A percentile compares a stretch with the other conserved stretches of the same genome.
Evolutionary conservation across 2,113 vertebrate genomes (phyloP).

Genomic region (Neotragus moschatus): DNA sequence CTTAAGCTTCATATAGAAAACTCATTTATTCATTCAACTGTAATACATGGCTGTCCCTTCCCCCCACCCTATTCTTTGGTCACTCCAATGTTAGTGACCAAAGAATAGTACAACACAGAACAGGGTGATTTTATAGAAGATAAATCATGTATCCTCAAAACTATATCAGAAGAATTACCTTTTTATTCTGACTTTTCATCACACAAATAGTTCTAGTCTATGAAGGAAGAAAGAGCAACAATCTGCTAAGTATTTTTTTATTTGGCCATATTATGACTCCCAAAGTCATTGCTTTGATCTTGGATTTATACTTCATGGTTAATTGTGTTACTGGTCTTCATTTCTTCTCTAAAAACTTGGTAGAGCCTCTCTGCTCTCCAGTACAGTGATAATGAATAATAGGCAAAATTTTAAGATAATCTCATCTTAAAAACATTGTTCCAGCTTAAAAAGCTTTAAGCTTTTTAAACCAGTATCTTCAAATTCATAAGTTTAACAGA

Average conservation of each 20-base stretch:
- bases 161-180: background rate
- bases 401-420: constrained; percentile 1
- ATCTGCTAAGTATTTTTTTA: background rate
- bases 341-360: background rate
- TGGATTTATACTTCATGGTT: background rate
- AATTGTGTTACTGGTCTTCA: constrained; percentile 21
- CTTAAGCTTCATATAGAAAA: background rate
- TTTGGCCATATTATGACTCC: background rate
- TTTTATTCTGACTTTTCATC: constrained; percentile 12
- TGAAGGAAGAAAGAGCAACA: background rate
- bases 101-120: background rate
- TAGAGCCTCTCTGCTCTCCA: background rate
- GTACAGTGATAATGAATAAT: background rate
- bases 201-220: background rate
- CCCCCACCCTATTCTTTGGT: background rate
- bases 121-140: background rate
- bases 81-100: background rate
- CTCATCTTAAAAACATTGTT: background rate
- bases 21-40: background rate
- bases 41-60: background rate
- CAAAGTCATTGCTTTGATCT: background rate
- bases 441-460: background rate
- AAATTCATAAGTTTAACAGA: constrained; percentile 21
- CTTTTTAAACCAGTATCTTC: constrained; percentile 6
- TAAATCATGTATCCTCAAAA: background rate